Evolutionary conservation across 2,797 vertebrate species (phyloP).

Genomic region (Danio kyathit): DNA sequence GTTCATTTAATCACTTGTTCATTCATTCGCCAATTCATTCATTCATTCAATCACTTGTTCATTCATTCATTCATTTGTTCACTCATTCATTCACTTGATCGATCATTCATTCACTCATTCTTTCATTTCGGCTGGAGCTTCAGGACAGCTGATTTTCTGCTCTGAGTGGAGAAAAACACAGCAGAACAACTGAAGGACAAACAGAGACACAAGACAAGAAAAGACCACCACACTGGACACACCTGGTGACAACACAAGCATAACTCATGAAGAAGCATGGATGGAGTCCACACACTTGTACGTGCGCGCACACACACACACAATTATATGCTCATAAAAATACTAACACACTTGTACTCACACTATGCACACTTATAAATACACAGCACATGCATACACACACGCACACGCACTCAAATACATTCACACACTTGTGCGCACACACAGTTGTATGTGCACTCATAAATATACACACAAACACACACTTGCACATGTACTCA

Average conservation of each 20-base stretch:
- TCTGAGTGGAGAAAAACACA: neutral
- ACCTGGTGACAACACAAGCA: neutral
- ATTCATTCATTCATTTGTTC: too few species aligned
- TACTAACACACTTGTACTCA: neutral
- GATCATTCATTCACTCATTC: neutral
- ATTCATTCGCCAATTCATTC: neutral
- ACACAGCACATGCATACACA: neutral
- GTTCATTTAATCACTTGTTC: neutral
- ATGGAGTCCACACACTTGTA: neutral
- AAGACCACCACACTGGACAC: neutral
- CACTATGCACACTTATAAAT: too few species aligned
- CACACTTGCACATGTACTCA: too few species aligned
- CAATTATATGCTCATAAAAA: neutral
- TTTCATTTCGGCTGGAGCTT: neutral
- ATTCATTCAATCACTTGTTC: too few species aligned
- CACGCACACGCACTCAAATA: neutral
- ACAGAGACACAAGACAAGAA: neutral
- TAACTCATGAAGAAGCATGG: too few species aligned
- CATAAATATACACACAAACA: too few species aligned
- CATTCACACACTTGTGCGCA: too few species aligned
- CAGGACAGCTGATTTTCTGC: too few species aligned
- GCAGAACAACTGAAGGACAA: neutral
- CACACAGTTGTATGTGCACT: neutral
- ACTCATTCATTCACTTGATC: too few species aligned
- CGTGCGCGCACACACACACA: neutral